Conservation (phyloP, 2,888 invertebrate species). For the Octodonta nipae region DNA sequence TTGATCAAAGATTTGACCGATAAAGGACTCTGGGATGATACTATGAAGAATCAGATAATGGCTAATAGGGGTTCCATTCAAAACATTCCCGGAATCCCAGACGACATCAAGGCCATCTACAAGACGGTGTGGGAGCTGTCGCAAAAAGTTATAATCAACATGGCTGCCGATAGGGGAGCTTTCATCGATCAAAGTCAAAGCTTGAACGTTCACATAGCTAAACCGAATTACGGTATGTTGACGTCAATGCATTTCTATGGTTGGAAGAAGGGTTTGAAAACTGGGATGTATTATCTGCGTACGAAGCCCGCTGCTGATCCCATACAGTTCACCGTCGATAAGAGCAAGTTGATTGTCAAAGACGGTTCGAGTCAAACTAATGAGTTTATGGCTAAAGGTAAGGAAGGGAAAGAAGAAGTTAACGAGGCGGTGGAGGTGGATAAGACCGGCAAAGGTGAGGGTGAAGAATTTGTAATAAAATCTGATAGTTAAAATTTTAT, state of each 20-base stretch:
- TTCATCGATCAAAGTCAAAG: slow-evolving; percentile 99
- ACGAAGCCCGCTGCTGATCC: slow-evolving; percentile 94
- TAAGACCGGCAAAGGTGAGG: neutral
- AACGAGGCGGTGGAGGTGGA: too few relatives aligned
- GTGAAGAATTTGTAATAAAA: neutral
- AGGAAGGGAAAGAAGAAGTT: too few relatives aligned
- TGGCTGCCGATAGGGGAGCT: slow-evolving; percentile 96
- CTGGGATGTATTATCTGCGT: slow-evolving; percentile 95
- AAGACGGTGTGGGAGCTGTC: slow-evolving; percentile 97
- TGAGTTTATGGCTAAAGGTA: too few relatives aligned
- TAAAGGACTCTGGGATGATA: slow-evolving; percentile 80
- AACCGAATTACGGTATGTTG: slow-evolving; percentile 83
- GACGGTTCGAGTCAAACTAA: neutral
- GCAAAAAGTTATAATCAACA: slow-evolving; percentile 80
- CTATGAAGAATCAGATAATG: slow-evolving; percentile 89
- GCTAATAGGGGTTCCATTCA: slow-evolving; percentile 86
- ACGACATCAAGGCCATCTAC: slow-evolving; percentile 72
- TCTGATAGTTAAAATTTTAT: neutral
- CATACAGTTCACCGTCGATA: slow-evolving; percentile 96
- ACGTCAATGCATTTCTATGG: slow-evolving; percentile 98
- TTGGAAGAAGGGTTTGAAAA: slow-evolving; percentile 93
- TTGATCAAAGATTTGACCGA: slow-evolving; percentile 85
- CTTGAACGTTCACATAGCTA: slow-evolving; percentile 91
- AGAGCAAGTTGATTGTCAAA: slow-evolving; percentile 39
- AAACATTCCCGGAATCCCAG: slow-evolving; percentile 71